Evolutionary conservation across 1,140 invertebrate genomes (phyloP), one percentile per base, ranked within the genome.

Genomic region (Drosophila biarmipes): DNA sequence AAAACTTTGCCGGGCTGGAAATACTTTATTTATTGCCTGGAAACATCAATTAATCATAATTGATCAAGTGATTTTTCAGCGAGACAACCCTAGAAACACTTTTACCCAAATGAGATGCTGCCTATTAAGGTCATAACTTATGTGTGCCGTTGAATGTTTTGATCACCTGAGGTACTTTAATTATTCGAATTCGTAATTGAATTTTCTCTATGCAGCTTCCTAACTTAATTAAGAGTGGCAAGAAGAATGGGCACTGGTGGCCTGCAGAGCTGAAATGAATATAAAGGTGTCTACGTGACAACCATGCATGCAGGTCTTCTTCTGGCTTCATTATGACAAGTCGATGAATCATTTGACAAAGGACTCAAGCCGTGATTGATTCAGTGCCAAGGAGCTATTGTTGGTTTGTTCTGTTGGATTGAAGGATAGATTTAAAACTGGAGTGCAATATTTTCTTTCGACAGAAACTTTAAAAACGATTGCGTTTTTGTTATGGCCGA

Each of bases 1-100:
- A 31, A 31, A 31, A 8, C 2, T 31, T 31, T 8, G 2, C 6
- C 8, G 6, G 10, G 11, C 2, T 1, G 15, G 5, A n/a, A 6
- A 45, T 24, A 6, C 6, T 6, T 55, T 59, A 52, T 38, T 38
- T 55, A 38, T 21, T 14, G 31, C 49, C 57, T 11, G 15, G 12
- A 34, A 59, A 19, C 54, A 29, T 37, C 34, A 56, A 55, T 55
- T 59, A 59, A 59, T 59, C 35, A 38, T 31, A 55, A 59, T 56
- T 59, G 49, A 59, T 59, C 57, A 38, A 55, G 55, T 51, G 15
- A 27, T 19, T 59, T 59, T 59, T 53, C 19, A 8, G 14, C 11
- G 27, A 6, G 45, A 27, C 0, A 45, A 43, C 15, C 21, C 43
- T 45, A 24, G n/a, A 24, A 45, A 45, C 6, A 45, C 43, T 45